Base-by-base conservation (phyloP, 2,113 vertebrate genomes). In the Cnemophilus loriae region DNA sequence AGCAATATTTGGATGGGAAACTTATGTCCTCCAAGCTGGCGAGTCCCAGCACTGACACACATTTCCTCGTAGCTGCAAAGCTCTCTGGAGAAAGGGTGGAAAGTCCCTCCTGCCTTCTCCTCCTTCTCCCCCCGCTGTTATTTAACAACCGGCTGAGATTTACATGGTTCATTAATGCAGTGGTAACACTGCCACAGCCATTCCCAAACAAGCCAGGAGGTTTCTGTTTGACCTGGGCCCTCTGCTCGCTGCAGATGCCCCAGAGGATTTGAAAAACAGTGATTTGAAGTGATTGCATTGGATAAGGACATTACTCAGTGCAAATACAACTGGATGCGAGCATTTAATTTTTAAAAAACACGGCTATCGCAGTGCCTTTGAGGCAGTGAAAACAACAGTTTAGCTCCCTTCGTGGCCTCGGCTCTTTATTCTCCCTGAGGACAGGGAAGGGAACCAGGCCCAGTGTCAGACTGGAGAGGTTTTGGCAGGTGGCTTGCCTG, bases 21-120 rank as follows among this genome's bases (percentile, higher is more conserved):
- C 83, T 93, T 89, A 59, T 90, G 95, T 97, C 90, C 88, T 61
- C 60, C 95, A 90, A 93, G 95, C 92, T 93, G 92, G 92, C 42
- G 27, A 42, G 71, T 7, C 67, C 15, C 68, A 64, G 63, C 73
- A 20, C 83, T 90, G 90, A 74, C 93, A 95, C 83, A 93, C 83
- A 75, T 89, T 68, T 63, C 42, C 61, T 17, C 10, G 13, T 37
- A 52, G 74, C 94, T 90, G 78, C 81, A 84, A 13, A 93, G 41
- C 42, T 88, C 82, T 41, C 39, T 4, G 13, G 59, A 14, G 21
- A 37, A 42, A 93, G 67, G 61, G 18, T 35, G 71, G 9, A 2
- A 65, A 90, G 27, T 59, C 78, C 82, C 71, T 67, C 21, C 91
- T 95, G 90, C 89, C 70, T 73, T 39, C 65, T 49, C 49, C 59